phyloP scores from a whole-genome alignment of 1,140 invertebrate genomes.

The Chlorops oryzae region DNA sequence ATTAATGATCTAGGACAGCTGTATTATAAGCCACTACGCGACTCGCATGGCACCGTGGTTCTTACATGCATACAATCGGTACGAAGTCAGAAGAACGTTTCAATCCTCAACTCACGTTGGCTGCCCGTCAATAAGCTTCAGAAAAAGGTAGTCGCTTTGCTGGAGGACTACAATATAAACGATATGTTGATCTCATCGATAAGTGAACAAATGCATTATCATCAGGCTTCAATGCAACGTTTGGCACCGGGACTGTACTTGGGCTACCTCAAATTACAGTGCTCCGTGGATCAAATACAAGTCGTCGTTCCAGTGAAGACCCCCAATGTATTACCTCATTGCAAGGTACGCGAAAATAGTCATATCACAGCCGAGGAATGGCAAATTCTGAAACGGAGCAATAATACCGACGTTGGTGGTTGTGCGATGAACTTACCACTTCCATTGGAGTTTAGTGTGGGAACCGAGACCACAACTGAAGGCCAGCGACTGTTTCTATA shows the following conservation, averaged over 20 bases:
- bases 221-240: constrained; percentile 73
- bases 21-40: constrained; percentile 82
- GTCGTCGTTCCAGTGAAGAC: constrained; percentile 85
- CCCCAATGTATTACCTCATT: constrained; percentile 89
- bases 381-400: constrained; percentile 62
- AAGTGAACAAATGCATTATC: constrained; percentile 86
- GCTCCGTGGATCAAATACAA: constrained; percentile 87
- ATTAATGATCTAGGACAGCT: constrained; percentile 88
- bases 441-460: constrained; percentile 47
- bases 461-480: constrained; percentile 56
- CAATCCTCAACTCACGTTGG: constrained; percentile 85
- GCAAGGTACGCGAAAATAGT: constrained; percentile 87
- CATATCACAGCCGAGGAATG: constrained; percentile 94
- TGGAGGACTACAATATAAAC: constrained; percentile 68
- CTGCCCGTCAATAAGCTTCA: constrained; percentile 72
- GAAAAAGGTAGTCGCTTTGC: constrained; percentile 50
- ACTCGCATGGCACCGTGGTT: constrained; percentile 84
- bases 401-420: constrained; percentile 25
- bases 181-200: constrained; percentile 79
- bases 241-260: constrained; percentile 83
- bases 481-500: constrained; percentile 74
- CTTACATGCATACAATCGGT: constrained; percentile 80
- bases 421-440: constrained; percentile 46
- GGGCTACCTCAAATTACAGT: constrained; percentile 92
- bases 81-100: constrained; percentile 74